phyloP scores from a whole-genome alignment of 2,113 vertebrate genomes.

The Pseudopipra pipra region DNA sequence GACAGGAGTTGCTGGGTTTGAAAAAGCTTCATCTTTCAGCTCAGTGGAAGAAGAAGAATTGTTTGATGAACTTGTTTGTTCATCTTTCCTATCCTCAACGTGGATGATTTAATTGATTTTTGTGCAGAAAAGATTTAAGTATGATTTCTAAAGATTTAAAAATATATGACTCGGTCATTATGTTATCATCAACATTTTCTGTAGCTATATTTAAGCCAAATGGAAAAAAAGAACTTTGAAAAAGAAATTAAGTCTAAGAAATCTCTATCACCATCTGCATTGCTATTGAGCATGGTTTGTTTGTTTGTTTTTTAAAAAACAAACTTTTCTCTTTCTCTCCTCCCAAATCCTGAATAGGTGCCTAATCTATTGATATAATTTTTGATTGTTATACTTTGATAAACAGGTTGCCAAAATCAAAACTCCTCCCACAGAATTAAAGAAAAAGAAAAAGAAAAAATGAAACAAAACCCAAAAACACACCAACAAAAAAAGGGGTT shows the following conservation, averaged over 20 bases:
- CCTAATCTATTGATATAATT: not conserved
- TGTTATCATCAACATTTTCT: not conserved
- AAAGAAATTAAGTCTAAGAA: not conserved
- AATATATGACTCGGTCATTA: not conserved
- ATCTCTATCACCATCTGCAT: not conserved
- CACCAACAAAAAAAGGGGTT: not conserved
- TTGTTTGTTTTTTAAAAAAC: not conserved
- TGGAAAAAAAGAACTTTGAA: not conserved
- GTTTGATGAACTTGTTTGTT: not conserved
- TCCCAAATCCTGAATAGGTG: not conserved
- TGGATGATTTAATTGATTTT: not conserved
- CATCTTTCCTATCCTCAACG: not conserved
- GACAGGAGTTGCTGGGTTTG: not conserved
- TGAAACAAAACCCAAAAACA: not conserved
- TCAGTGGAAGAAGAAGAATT: not conserved
- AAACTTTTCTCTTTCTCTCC: too few species aligned
- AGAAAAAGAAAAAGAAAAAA: not conserved
- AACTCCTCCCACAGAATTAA: not conserved
- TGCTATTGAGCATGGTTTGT: not conserved
- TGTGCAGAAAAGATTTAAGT: not conserved
- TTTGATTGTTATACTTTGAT: not conserved
- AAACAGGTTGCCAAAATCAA: not conserved
- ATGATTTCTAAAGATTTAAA: not conserved
- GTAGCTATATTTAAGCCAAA: not conserved
- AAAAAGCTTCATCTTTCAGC: not conserved